Conservation (phyloP, 2,113 vertebrate genomes). For the Pelmatolapia mariae region DNA sequence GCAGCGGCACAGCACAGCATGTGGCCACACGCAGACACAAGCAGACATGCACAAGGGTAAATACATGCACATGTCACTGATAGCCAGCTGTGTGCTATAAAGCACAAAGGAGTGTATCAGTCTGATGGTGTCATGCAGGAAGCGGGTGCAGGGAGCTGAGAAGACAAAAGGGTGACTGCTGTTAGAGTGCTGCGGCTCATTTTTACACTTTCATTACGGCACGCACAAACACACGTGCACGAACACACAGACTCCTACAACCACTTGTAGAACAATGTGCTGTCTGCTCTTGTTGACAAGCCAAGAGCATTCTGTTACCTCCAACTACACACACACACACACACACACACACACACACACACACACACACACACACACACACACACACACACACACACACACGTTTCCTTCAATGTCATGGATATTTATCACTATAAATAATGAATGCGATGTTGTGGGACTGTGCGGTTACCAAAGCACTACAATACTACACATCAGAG, state of each 20-base stretch:
- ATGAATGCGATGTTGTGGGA: slow-evolving; percentile 35
- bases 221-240: neutral
- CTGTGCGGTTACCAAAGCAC: slow-evolving; percentile 25
- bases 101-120: slow-evolving; percentile 10
- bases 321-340: neutral
- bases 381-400: neutral
- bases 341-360: neutral
- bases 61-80: slow-evolving; percentile 16
- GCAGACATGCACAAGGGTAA: neutral
- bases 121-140: slow-evolving; percentile 22
- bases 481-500: slow-evolving; percentile 21
- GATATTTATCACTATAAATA: slow-evolving; percentile 52
- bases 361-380: neutral
- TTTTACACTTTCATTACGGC: neutral
- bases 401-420: slow-evolving; percentile 1
- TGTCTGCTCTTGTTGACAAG: neutral
- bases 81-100: slow-evolving; percentile 25
- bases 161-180: slow-evolving; percentile 23
- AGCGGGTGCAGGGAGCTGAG: slow-evolving; percentile 13
- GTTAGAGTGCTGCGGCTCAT: neutral
- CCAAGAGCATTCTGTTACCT: neutral
- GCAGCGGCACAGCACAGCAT: slow-evolving; percentile 31
- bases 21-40: neutral
- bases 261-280: slow-evolving; percentile 2
- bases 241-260: neutral